Evolutionary conservation across 2,888 invertebrate genomes (phyloP).

Genomic region (Hypselothyrea guttata): DNA sequence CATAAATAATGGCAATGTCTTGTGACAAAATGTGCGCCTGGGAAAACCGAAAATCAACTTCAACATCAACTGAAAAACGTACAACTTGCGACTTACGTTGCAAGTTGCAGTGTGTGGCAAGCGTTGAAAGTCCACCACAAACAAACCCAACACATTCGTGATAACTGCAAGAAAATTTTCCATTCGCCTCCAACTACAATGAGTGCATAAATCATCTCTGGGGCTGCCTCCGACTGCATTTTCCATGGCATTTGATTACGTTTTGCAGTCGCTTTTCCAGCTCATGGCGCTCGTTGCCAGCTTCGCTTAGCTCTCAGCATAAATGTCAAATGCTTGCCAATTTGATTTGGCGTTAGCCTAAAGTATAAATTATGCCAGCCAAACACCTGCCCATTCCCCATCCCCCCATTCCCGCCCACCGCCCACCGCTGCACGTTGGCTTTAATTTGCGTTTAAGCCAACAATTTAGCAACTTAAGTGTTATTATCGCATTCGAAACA

Average conservation of each 20-base stretch:
- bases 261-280: conserved; percentile 28
- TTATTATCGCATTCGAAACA: conserved; percentile 71
- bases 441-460: conserved; percentile 67
- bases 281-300: conserved; percentile 22
- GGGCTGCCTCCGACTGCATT: conserved; percentile 33
- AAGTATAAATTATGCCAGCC: conserved; percentile 67
- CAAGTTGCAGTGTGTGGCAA: conserved; percentile 7
- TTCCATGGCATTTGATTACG: conserved; percentile 56
- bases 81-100: conserved; percentile 26
- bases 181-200: conserved; percentile 58
- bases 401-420: conserved; percentile 22
- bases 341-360: conserved; percentile 74
- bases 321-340: conserved; percentile 75
- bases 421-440: conserved; percentile 28
- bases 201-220: conserved; percentile 76
- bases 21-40: conserved; percentile 74
- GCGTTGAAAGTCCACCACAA: conserved; percentile 18
- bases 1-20: conserved; percentile 68
- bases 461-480: conserved; percentile 71
- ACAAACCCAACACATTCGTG: conserved; percentile 55
- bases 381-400: conserved; percentile 45
- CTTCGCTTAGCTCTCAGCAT: conserved; percentile 48
- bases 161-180: conserved; percentile 67
- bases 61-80: conserved; percentile 7
- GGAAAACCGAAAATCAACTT: conserved; percentile 50